Percentiles rank a stretch among this genome's conserved stretches.
Evolutionary conservation across 2,113 vertebrate genomes (phyloP).

Genomic region (Guaruba guarouba): DNA sequence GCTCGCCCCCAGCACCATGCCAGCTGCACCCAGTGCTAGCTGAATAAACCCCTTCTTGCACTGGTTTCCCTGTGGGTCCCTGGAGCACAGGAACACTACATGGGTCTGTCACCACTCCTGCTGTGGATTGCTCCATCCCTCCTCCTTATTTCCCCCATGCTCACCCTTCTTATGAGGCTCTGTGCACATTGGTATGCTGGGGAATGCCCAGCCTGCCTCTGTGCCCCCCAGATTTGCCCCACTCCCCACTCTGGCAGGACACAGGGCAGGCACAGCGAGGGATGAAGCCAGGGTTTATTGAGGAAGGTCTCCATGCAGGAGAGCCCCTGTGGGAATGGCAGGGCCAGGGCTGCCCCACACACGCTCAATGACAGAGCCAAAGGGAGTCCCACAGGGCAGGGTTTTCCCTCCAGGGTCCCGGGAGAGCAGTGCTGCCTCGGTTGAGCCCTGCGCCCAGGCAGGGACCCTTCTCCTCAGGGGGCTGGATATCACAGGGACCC

Average conservation of each 20-base stretch:
- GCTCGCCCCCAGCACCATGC: accelerated
- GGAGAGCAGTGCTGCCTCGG: accelerated
- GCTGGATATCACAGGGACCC: neutral
- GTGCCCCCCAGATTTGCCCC: accelerated
- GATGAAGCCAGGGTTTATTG: constrained; percentile 49
- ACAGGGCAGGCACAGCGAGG: neutral
- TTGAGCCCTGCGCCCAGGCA: neutral
- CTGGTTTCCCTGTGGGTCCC: neutral
- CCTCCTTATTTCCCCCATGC: neutral
- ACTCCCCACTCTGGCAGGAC: accelerated
- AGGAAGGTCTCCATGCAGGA: neutral
- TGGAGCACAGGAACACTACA: neutral
- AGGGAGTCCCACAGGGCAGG: neutral
- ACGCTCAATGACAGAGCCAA: accelerated
- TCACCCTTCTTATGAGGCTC: neutral
- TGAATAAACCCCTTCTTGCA: neutral
- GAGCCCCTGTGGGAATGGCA: accelerated
- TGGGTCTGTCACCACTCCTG: accelerated
- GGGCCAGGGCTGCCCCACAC: neutral
- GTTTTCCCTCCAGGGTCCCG: neutral
- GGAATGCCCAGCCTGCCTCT: neutral
- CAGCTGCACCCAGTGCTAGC: accelerated
- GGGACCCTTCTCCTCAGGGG: neutral
- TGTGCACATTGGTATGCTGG: accelerated
- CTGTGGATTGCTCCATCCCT: neutral